Conservation (phyloP, 2,888 invertebrate species). For the Brachypalpus laphriformis region DNA sequence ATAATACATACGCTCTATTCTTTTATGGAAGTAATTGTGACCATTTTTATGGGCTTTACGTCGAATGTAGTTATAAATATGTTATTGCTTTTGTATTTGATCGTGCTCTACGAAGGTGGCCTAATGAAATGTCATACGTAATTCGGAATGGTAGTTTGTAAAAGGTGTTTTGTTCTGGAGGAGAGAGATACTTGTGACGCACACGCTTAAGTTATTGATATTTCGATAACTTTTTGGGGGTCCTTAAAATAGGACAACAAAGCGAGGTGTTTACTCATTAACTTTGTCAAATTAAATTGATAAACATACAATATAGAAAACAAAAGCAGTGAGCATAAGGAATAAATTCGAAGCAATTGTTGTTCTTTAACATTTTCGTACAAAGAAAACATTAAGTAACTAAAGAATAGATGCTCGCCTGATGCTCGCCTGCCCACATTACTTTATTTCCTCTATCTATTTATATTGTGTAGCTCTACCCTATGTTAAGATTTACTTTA, state of each 20-base stretch:
- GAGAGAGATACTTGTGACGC: conserved; percentile 1
- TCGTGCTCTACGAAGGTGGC: not conserved
- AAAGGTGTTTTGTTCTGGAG: not conserved
- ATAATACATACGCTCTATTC: not conserved
- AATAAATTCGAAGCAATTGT: too few species aligned
- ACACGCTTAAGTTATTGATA: conserved; percentile 17
- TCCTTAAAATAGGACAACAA: conserved; percentile 1
- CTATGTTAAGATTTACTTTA: too few species aligned
- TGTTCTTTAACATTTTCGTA: too few species aligned
- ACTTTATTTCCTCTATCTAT: too few species aligned
- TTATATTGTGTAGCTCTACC: too few species aligned
- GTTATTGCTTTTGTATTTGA: conserved; percentile 38
- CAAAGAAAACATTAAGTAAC: too few species aligned
- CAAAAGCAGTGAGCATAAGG: too few species aligned
- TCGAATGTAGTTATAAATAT: conserved; percentile 39
- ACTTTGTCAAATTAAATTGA: not conserved
- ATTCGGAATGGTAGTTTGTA: not conserved
- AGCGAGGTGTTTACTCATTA: not conserved
- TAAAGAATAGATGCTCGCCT: too few species aligned
- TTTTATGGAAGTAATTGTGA: not conserved
- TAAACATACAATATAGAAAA: too few species aligned
- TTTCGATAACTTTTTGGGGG: conserved; percentile 5
- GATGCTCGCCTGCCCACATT: too few species aligned
- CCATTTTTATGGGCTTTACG: conserved; percentile 2
- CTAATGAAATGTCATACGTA: not conserved